Base-by-base conservation (phyloP, 2,113 vertebrate species). In the Istiophorus platypterus region DNA sequence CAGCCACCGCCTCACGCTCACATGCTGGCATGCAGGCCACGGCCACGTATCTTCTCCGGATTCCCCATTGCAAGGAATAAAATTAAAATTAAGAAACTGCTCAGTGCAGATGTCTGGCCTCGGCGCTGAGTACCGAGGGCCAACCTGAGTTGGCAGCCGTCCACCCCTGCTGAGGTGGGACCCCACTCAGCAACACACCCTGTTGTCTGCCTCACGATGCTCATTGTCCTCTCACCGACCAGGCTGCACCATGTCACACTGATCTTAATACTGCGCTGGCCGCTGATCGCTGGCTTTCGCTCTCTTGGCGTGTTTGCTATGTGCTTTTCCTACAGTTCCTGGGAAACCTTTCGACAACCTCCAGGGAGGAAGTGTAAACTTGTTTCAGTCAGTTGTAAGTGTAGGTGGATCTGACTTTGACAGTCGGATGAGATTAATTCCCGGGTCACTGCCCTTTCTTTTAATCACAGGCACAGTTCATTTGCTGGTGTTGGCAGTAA, bases 341-440 rank as follows among this genome's bases (percentile, higher is more conserved):
- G 37, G 11, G 24, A 58, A 68, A 3, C 24, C 13, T 49, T 62
- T 47, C 5, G 8, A 12, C 5, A 61, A n/a, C 49, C 34, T 20
- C 12, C 6, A 27, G 18, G n/a, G 29, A 7, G 2, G 8, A 27
- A 15, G 13, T 1, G 6, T 12, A 8, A 58, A 47, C 34, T 5
- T 61, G 18, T 4, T 52, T 3, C 39, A 41, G 24, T 47, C 57
- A 63, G 34, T 2, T 78, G 26, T 45, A 27, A 17, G n/a, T 51
- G 56, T 41, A 15, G 63, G 64, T 47, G 57, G 76, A 26, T 31
- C 17, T 15, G 42, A 39, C 12, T 24, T 12, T 72, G 64, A 69
- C 7, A 37, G 29, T 61, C n/a, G 61, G 31, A 49, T 58, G 47
- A 29, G 27, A 76, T 1, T 41, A 37, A 81, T 85, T 88, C 27